Evolutionary conservation across 2,888 invertebrate species (phyloP).

Genomic region (Subacronicta megacephala): DNA sequence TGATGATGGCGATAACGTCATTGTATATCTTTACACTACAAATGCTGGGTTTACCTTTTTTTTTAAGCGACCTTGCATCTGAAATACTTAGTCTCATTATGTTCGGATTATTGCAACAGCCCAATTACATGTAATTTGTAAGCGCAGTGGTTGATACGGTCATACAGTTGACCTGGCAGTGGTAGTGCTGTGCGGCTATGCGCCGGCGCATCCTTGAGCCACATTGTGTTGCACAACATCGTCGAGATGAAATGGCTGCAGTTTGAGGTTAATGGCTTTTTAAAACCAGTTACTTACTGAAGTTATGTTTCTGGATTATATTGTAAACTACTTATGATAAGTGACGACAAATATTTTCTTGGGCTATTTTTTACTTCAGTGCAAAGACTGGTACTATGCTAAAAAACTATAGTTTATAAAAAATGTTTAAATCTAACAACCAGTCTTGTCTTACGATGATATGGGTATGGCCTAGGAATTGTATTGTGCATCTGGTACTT

Average conservation of each 20-base stretch:
- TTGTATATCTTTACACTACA: too few relatives aligned
- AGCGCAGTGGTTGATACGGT: constrained; percentile 27
- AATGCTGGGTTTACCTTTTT: too few relatives aligned
- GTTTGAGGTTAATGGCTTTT: constrained; percentile 10
- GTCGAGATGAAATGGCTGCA: constrained; percentile 26
- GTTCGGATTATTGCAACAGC: constrained; percentile 6
- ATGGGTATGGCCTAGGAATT: too few relatives aligned
- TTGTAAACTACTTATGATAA: too few relatives aligned
- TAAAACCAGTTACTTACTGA: constrained; percentile 8
- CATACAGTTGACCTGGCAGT: constrained; percentile 32
- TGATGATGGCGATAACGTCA: too few relatives aligned
- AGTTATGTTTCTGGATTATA: not conserved
- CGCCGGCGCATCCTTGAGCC: constrained; percentile 53
- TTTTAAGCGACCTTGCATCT: constrained; percentile 3
- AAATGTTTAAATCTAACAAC: too few relatives aligned
- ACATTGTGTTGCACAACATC: constrained; percentile 44
- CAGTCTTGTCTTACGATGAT: too few relatives aligned
- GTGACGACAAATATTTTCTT: too few relatives aligned
- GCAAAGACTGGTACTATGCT: too few relatives aligned
- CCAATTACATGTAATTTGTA: constrained; percentile 37
- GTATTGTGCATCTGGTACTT: too few relatives aligned
- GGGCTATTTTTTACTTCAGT: too few relatives aligned
- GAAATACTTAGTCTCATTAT: constrained; percentile 10
- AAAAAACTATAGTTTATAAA: too few relatives aligned
- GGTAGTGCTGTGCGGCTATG: constrained; percentile 5